phyloP scores from a whole-genome alignment of 2,888 invertebrate genomes.

The Anthrax anthrax region DNA sequence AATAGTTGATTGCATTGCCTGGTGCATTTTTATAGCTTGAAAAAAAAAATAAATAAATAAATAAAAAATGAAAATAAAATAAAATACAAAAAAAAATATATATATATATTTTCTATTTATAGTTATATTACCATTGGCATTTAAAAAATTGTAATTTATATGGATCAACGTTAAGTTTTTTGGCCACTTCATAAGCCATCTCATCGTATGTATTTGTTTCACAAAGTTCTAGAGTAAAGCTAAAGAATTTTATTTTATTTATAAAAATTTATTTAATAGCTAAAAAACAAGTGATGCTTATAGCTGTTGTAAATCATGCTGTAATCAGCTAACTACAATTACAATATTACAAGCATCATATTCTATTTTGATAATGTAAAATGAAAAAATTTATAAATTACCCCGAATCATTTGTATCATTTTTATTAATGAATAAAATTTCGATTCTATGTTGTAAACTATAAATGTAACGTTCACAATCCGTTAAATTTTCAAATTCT shows the following conservation, averaged over 20 bases:
- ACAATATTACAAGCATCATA: too few species aligned
- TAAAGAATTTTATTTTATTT: conserved; percentile 11
- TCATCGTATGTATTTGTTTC: conserved; percentile 90
- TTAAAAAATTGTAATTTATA: conserved; percentile 93
- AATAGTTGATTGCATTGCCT: background rate
- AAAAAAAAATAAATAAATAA: background rate
- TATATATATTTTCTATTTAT: background rate
- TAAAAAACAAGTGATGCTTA: too few species aligned
- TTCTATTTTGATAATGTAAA: too few species aligned
- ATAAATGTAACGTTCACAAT: conserved; percentile 87
- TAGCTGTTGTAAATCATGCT: too few species aligned
- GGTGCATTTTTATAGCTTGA: background rate
- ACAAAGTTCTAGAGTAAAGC: conserved; percentile 81
- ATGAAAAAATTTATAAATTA: conserved; percentile 13
- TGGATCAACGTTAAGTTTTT: conserved; percentile 82
- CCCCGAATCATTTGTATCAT: conserved; percentile 80
- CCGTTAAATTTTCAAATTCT: conserved; percentile 83
- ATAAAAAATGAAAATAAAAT: background rate
- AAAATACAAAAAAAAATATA: background rate
- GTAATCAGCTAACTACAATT: too few species aligned
- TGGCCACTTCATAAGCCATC: conserved; percentile 84
- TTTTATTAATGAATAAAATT: conserved; percentile 93
- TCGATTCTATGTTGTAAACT: conserved; percentile 78
- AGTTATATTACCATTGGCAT: background rate
- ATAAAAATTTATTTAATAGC: too few species aligned